Conservation (phyloP, 2,888 invertebrate genomes). For the Cabera pusaria region DNA sequence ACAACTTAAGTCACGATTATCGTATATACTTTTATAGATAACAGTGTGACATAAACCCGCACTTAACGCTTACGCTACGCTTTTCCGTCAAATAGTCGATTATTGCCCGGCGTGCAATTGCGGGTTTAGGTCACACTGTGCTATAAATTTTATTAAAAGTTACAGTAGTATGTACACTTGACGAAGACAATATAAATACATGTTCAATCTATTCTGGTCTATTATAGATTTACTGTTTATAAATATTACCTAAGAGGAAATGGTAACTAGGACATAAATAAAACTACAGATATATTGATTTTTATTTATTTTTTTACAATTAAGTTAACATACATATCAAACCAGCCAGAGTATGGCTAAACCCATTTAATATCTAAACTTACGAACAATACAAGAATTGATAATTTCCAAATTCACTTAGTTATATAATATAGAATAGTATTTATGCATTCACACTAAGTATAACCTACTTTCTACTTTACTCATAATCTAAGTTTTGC, state of each 20-base stretch:
- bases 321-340: constrained; percentile 84
- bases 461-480: constrained; percentile 83
- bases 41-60: too few species aligned
- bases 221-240: too few species aligned
- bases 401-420: constrained; percentile 83
- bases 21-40: too few species aligned
- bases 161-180: too few species aligned
- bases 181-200: too few species aligned
- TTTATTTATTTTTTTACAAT: constrained; percentile 79
- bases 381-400: constrained; percentile 83
- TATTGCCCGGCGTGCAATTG: too few species aligned
- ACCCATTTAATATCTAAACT: constrained; percentile 84
- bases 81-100: too few species aligned
- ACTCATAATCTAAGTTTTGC: constrained; percentile 82
- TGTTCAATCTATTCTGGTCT: too few species aligned
- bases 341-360: constrained; percentile 84
- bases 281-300: constrained; percentile 64
- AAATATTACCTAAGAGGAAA: not conserved
- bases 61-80: too few species aligned
- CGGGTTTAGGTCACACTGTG: too few species aligned
- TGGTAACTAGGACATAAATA: constrained; percentile 47
- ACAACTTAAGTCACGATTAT: too few species aligned
- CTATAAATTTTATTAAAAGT: too few species aligned
- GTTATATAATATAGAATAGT: constrained; percentile 79
- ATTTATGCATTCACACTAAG: constrained; percentile 82